Evolutionary conservation across 2,888 invertebrate genomes (phyloP).

Genomic region (Amiota communis): DNA sequence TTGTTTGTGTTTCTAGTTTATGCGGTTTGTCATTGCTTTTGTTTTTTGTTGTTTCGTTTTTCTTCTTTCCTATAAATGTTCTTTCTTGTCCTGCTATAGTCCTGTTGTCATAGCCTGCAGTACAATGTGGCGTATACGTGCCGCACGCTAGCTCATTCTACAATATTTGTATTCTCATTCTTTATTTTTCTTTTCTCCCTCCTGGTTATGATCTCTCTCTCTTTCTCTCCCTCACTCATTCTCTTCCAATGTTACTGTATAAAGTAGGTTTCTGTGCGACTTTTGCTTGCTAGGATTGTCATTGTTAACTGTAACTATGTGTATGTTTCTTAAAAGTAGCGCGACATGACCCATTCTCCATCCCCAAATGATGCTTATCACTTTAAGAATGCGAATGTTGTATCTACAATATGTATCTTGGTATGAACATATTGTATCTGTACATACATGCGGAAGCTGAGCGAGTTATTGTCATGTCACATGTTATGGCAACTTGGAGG

Average conservation of each 20-base stretch:
- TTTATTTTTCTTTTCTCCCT: constrained; percentile 2
- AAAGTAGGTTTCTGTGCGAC: constrained; percentile 33
- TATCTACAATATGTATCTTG: constrained; percentile 35
- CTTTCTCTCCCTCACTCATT: no score
- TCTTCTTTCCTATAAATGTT: not conserved
- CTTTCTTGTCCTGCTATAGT: no score
- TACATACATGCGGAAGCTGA: not conserved
- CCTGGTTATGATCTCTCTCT: constrained; percentile 37
- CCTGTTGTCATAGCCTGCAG: no score
- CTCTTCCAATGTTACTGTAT: constrained; percentile 50
- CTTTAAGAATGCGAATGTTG: constrained; percentile 40
- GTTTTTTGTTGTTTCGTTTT: not conserved
- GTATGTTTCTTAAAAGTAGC: constrained; percentile 36
- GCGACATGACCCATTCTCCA: not conserved
- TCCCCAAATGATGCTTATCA: not conserved
- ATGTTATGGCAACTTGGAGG: constrained; percentile 12
- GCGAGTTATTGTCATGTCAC: constrained; percentile 27
- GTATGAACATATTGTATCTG: constrained; percentile 30
- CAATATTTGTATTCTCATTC: constrained; percentile 7
- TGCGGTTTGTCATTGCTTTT: constrained; percentile 9
- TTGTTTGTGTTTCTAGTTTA: constrained; percentile 19
- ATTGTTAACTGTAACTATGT: constrained; percentile 11
- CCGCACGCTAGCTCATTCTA: not conserved
- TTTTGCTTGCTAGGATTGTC: constrained; percentile 47
- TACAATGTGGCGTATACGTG: no score